Evolutionary conservation across 2,113 vertebrate genomes (phyloP), one percentile per base, ranked within the genome.

Genomic region (Protobothrops mucrosquamatus): DNA sequence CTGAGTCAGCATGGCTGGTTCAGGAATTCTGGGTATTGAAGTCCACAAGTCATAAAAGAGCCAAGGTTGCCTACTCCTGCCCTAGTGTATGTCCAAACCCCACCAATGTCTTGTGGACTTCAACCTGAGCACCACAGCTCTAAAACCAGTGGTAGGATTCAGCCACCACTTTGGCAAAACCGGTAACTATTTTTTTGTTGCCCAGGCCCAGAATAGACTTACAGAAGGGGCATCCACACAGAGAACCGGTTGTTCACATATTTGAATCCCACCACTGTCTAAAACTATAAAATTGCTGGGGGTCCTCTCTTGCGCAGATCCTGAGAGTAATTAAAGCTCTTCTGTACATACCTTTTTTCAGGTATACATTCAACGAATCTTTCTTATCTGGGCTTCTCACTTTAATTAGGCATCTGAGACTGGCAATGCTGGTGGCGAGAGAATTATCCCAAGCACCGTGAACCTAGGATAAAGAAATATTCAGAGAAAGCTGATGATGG

Each of bases 261-360:
- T 9, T 9, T 51, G 48, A 51, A 51, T 51, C 48, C 48, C 48
- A 10, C 48, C 48, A 51, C 48, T 51, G 8, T 51, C 48, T 51
- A 51, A 81, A 81, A 3, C 34, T n/a, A 39, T 81, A 3, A 20
- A 81, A 39, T 39, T 20, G 34, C 22, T 20, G 34, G 6, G 8
- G 69, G 69, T 39, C 15, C 18, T 81, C 34, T 39, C 15, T 22
- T 39, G 15, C 6, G 8, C n/a, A 74, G 69, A 74, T 2, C 2
- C n/a, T 52, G 29, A 48, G 43, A 15, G 6, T 51, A 29, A 26
- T 87, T 29, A 26, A 51, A 26, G 20, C 23, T 88, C 22, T 46
- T 69, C 22, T 43, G 59, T 22, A 93, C 95, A 20, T 98, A 99
- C 99, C 99, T 97, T 97, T 98, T 94, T 99, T 99, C 93, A 98